phyloP scores from a whole-genome alignment of 1,140 invertebrate species.

The Ruditapes philippinarum region DNA sequence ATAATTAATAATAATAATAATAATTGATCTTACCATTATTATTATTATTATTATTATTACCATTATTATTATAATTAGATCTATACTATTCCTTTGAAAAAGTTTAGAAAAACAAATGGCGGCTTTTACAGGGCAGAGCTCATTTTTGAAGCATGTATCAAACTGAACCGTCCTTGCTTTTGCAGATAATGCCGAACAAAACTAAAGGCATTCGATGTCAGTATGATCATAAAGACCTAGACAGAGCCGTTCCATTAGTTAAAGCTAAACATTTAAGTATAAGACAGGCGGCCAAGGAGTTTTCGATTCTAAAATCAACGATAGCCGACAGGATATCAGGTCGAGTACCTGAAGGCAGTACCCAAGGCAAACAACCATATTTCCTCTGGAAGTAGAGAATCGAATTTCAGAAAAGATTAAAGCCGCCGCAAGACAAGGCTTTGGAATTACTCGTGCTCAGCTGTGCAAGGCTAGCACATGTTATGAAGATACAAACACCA shows the following conservation, averaged over 20 bases:
- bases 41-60: no score
- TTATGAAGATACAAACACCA: no score
- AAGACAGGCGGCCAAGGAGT: not conserved
- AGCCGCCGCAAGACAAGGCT: not conserved
- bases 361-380: not conserved
- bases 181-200: not conserved
- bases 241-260: not conserved
- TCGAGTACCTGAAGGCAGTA: not conserved
- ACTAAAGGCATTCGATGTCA: not conserved
- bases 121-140: no score
- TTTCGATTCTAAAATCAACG: not conserved
- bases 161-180: no score
- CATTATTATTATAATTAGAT: no score
- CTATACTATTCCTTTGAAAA: no score
- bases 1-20: no score
- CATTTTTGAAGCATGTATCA: no score
- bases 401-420: slow-evolving; percentile 14
- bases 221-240: not conserved
- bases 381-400: slow-evolving; percentile 31
- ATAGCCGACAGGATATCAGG: not conserved
- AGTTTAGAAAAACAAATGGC: no score
- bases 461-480: no score
- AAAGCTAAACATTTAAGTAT: not conserved
- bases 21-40: no score
- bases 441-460: not conserved